Base-by-base conservation (phyloP, 2,888 invertebrate species). In the Cinara cedri region DNA sequence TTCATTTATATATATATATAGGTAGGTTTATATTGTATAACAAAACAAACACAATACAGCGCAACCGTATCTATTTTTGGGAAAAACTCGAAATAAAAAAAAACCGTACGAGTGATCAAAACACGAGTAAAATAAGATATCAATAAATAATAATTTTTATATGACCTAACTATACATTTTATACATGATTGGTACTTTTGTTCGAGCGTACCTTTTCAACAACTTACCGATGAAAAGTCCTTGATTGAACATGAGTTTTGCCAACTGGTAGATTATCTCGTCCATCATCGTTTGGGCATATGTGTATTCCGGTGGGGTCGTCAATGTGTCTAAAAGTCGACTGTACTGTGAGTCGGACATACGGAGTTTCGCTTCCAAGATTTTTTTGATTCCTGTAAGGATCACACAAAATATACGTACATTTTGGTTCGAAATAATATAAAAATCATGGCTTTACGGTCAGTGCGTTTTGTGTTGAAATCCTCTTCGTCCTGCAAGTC, bases 241-340 rank as follows among this genome's bases (percentile, higher is more conserved):
- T 84, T 93, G 92, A 0, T 91, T 89, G 86, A 93, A 93, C 91
- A 93, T 91, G 84, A 93, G 91, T 88, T 92, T 92, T 26, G 93
- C 92, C 71, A 93, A 87, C 83, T 93, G 92, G 85, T 93, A 93
- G 82, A 93, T 92, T 24, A 93, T 91, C 86, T 93, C 92, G 85
- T 93, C 92, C 78, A 93, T 87, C 0, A 91, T 90, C 84, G 92
- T 92, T 85, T 93, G 92, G 1, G 91, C 91, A 87, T 92, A 92
- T 10, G 92, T 87, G 74, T 90, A 90, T 84, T 92, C 92, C 0
- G 91, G 90, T 0, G 91, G 89, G 19, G 49, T 21, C 83, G 90
- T 89, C 82, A 92, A 86, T 82, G 91, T 88, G 81, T 92, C 92
- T 85, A 91, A 87, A 83, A 91, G 87, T 83, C 92, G 91, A 83